These are phyloP conservation scores for Lasioglossum baleicum DNA, from an alignment of 1,140 invertebrate genomes.

Conservation along the genomic window DNA sequence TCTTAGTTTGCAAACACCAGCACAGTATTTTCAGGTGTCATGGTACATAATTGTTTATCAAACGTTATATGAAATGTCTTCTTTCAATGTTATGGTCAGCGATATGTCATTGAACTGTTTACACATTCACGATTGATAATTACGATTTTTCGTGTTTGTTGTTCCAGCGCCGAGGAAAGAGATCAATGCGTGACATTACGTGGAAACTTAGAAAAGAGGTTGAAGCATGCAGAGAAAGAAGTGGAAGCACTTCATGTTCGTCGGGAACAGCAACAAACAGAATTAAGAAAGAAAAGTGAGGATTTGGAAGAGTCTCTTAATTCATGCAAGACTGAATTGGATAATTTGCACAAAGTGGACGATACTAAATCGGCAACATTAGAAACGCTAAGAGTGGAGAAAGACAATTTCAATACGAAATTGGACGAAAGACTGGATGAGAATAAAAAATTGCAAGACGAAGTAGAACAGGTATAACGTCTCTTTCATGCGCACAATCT, in stretches of 20 bases:
- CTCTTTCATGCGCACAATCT: neutral
- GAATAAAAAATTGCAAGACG: constrained; percentile 70
- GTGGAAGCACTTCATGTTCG: constrained; percentile 67
- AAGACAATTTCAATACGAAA: constrained; percentile 67
- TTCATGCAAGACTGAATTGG: constrained; percentile 74
- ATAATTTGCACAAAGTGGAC: constrained; percentile 75
- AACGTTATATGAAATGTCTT: too few relatives aligned
- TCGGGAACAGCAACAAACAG: constrained; percentile 67
- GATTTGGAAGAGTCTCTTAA: constrained; percentile 66
- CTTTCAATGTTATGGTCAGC: too few relatives aligned
- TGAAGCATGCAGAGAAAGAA: constrained; percentile 68
- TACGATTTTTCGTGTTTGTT: neutral
- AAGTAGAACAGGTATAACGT: constrained; percentile 67
- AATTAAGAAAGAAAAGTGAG: constrained; percentile 65
- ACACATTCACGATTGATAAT: neutral
- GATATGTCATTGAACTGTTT: too few relatives aligned
- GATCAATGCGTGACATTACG: constrained; percentile 73
- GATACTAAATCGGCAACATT: constrained; percentile 71
- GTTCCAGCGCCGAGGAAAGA: constrained; percentile 74
- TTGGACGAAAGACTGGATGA: constrained; percentile 70
- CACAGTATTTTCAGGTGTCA: neutral
- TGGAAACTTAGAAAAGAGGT: constrained; percentile 64
- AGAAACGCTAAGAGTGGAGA: constrained; percentile 74
- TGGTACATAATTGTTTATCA: neutral
- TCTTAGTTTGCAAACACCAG: neutral